Evolutionary conservation across 2,113 vertebrate species (phyloP).

Genomic region (Cinclus cinclus): DNA sequence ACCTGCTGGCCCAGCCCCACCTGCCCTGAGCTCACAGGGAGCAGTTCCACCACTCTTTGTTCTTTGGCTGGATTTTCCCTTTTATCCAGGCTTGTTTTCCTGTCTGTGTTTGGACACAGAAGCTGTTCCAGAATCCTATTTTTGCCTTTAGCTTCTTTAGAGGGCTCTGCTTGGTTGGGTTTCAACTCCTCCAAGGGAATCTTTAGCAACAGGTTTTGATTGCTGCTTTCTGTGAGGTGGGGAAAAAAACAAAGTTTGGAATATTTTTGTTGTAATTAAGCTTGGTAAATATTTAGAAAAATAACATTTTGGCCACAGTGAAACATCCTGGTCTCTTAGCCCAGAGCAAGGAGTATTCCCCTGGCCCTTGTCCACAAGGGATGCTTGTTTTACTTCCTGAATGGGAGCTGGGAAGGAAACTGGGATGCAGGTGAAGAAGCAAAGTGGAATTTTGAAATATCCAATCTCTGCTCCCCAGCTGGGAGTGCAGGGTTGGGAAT

Average conservation of each 20-base stretch:
- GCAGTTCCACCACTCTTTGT: neutral
- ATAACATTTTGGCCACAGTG: neutral
- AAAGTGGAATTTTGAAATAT: neutral
- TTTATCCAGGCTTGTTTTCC: neutral
- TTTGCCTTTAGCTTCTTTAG: neutral
- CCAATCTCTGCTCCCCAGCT: neutral
- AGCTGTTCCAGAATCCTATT: neutral
- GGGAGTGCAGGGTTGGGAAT: neutral
- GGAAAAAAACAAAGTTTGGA: neutral
- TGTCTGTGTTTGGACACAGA: neutral
- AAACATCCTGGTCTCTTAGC: neutral
- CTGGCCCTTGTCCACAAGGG: neutral
- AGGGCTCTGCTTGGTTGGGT: neutral
- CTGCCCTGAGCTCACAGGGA: neutral
- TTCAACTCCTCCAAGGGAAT: neutral
- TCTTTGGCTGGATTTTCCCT: neutral
- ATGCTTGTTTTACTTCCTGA: neutral
- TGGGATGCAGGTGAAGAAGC: neutral
- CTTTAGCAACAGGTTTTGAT: neutral
- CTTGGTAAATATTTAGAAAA: neutral
- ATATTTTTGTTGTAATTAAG: neutral
- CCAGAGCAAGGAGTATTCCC: too few relatives aligned
- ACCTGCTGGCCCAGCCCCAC: neutral
- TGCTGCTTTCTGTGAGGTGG: neutral
- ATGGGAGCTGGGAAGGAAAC: neutral